Conservation (phyloP, 1,140 invertebrate genomes). For the Sycophila sp. region DNA sequence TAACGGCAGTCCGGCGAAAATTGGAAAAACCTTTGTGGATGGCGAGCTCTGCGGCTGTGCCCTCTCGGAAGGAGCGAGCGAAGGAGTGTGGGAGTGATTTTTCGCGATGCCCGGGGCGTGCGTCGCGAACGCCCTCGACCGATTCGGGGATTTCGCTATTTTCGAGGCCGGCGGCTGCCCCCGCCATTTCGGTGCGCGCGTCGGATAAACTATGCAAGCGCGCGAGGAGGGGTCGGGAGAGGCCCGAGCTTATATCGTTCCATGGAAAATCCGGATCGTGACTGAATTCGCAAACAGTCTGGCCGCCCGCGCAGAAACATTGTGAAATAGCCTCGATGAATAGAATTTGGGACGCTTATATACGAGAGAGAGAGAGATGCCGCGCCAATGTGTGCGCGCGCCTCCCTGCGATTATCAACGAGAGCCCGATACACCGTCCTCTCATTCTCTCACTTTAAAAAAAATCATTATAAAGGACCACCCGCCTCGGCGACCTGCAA, state of each 20-base stretch:
- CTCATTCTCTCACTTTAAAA: not conserved
- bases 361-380: too few species aligned
- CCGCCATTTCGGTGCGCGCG: too few species aligned
- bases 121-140: not conserved
- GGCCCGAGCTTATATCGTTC: not conserved
- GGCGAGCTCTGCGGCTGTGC: too few species aligned
- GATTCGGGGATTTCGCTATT: not conserved
- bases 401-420: not conserved
- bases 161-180: not conserved
- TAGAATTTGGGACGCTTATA: slow-evolving; percentile 6
- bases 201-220: slow-evolving; percentile 2
- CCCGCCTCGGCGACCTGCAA: too few species aligned
- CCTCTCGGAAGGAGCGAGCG: not conserved
- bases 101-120: not conserved
- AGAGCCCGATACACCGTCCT: not conserved
- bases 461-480: not conserved
- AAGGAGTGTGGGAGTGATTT: not conserved
- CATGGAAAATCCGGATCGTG: slow-evolving; percentile 22
- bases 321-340: slow-evolving; percentile 11
- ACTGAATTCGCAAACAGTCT: slow-evolving; percentile 16
- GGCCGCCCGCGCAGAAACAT: slow-evolving; percentile 12
- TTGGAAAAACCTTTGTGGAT: not conserved
- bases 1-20: not conserved
- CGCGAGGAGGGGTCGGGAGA: slow-evolving; percentile 2
- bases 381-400: too few species aligned